Percentiles rank a stretch among this genome's conserved stretches.
Evolutionary conservation across 2,797 vertebrate genomes (phyloP).

Genomic region (Spheniscus humboldti): DNA sequence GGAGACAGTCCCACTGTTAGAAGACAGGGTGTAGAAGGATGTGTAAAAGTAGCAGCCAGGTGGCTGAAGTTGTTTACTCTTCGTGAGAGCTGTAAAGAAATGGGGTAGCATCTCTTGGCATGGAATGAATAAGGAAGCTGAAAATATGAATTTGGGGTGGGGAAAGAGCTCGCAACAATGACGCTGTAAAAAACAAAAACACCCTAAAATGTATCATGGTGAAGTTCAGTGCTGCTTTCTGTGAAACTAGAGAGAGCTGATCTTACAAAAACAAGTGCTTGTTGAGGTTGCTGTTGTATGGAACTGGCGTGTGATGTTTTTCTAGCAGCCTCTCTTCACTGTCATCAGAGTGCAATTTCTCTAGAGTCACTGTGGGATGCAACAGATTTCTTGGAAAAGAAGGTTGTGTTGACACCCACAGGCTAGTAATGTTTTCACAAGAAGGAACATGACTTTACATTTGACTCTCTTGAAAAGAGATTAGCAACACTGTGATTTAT

Average conservation of each 20-base stretch:
- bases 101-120: background rate
- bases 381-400: conserved; percentile 73
- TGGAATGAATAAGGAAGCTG: conserved; percentile 13
- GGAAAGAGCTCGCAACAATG: background rate
- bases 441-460: conserved; percentile 71
- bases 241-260: conserved; percentile 28
- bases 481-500: conserved; percentile 62
- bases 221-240: conserved; percentile 32
- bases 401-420: conserved; percentile 71
- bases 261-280: conserved; percentile 50
- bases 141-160: conserved; percentile 25
- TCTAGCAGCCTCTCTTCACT: conserved; percentile 59
- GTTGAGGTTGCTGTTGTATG: conserved; percentile 27
- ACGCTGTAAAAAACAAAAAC: background rate
- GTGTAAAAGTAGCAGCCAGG: background rate
- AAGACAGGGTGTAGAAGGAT: background rate
- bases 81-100: background rate
- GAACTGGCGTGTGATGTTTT: conserved; percentile 56
- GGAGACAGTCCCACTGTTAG: background rate
- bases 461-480: conserved; percentile 66
- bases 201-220: conserved; percentile 4
- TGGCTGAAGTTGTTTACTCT: background rate
- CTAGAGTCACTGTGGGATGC: conserved; percentile 59
- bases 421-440: conserved; percentile 71
- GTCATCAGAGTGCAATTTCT: conserved; percentile 66